These are phyloP conservation scores for Allygus modestus DNA, from an alignment of 2,888 invertebrate species.

Conservation along the genomic window DNA sequence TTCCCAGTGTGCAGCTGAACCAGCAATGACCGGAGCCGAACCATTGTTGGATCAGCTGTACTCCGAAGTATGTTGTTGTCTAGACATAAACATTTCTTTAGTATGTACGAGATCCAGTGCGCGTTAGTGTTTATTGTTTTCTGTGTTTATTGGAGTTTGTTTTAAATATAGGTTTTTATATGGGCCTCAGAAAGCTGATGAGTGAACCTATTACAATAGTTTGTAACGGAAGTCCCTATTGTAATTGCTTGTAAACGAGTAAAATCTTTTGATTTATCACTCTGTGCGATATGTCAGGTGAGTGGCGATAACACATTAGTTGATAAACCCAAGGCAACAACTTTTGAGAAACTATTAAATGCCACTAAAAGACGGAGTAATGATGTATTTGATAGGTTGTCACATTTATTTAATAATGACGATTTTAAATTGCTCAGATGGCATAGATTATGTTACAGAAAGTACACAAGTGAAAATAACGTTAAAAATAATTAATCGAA, in stretches of 20 bases:
- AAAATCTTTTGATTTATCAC: constrained; percentile 16
- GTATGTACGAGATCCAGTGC: too few relatives aligned
- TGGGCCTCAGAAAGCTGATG: too few relatives aligned
- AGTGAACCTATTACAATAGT: not conserved
- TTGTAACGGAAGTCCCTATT: not conserved
- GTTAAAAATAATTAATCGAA: not conserved
- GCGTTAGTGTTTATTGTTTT: too few relatives aligned
- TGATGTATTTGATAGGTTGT: constrained; percentile 31
- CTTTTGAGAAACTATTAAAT: constrained; percentile 29
- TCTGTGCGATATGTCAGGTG: constrained; percentile 54
- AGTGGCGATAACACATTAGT: constrained; percentile 8
- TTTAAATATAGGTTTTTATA: too few relatives aligned
- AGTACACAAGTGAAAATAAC: constrained; percentile 43
- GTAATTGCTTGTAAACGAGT: not conserved
- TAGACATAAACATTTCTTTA: too few relatives aligned
- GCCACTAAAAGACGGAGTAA: constrained; percentile 22
- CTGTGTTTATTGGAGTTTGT: too few relatives aligned
- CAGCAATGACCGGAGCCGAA: too few relatives aligned
- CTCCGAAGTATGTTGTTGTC: too few relatives aligned
- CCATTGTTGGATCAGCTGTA: too few relatives aligned
- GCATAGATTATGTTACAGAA: constrained; percentile 44
- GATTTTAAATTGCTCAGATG: constrained; percentile 27
- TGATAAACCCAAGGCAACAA: constrained; percentile 9
- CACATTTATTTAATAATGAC: not conserved
- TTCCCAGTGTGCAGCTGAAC: too few relatives aligned